Evolutionary conservation across 2,113 vertebrate species (phyloP).

Genomic region (Tangachromis dhanisi): DNA sequence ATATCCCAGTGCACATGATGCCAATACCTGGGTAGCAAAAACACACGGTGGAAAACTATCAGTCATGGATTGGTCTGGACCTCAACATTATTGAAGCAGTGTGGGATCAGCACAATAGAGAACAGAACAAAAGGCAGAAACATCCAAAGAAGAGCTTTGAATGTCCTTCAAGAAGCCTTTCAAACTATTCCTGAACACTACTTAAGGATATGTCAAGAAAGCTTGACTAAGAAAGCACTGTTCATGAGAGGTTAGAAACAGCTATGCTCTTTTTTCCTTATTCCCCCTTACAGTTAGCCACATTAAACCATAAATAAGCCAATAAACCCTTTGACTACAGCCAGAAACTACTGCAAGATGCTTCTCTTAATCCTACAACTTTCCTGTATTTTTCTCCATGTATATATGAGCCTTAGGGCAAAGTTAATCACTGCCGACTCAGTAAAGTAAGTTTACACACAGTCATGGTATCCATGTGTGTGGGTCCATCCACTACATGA

Average conservation of each 20-base stretch:
- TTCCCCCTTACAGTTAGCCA: neutral
- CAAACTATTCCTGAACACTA: neutral
- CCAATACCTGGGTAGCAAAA: neutral
- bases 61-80: neutral
- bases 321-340: neutral
- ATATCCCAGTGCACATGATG: neutral
- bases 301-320: neutral
- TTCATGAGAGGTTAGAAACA: neutral
- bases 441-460: neutral
- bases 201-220: neutral
- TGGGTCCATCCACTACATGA: neutral
- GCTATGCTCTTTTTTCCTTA: neutral
- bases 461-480: neutral
- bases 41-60: neutral
- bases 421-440: neutral
- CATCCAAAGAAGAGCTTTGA: neutral
- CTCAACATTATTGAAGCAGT: neutral
- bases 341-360: neutral
- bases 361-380: neutral
- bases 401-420: neutral
- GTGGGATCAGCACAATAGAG: neutral
- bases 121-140: neutral
- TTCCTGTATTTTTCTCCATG: neutral
- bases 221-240: neutral
- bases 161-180: neutral